Evolutionary conservation across 1,140 invertebrate species (phyloP).

Genomic region (Drosophila nikananu): DNA sequence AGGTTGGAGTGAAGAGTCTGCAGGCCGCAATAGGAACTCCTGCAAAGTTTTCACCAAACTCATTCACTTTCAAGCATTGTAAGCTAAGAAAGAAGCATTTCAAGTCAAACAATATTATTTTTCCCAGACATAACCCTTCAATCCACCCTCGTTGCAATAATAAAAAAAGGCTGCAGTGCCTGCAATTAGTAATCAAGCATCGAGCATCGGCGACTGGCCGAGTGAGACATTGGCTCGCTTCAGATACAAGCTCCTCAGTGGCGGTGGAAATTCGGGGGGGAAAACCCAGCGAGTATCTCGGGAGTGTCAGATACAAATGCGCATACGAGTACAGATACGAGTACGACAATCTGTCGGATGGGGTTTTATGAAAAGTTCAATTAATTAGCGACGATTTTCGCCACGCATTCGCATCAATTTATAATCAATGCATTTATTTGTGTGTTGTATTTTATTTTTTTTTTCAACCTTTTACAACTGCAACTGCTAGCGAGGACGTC

Average conservation of each 20-base stretch:
- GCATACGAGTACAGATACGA: constrained; percentile 49
- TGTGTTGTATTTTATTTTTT: constrained; percentile 1
- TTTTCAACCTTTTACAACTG: constrained; percentile 11
- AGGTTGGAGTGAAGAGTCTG: neutral
- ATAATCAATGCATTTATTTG: constrained; percentile 64
- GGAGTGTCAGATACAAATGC: constrained; percentile 64
- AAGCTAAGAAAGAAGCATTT: too few species aligned
- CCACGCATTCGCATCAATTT: constrained; percentile 61
- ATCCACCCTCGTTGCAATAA: constrained; percentile 11
- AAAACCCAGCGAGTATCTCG: constrained; percentile 53
- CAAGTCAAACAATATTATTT: too few species aligned
- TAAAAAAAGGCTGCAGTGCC: constrained; percentile 39
- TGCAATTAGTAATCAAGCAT: constrained; percentile 82
- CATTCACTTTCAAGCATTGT: too few species aligned
- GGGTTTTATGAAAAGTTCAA: constrained; percentile 76
- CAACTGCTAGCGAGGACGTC: constrained; percentile 36
- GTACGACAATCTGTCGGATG: constrained; percentile 47
- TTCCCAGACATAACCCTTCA: too few species aligned
- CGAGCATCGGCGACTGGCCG: constrained; percentile 32
- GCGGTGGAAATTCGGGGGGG: constrained; percentile 13
- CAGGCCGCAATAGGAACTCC: too few species aligned
- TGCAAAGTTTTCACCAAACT: accelerated
- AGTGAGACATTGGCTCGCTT: constrained; percentile 64
- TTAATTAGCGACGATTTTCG: constrained; percentile 73
- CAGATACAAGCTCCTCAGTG: constrained; percentile 38